Conservation (phyloP, 2,888 invertebrate genomes). For the Trachelus tabidus region DNA sequence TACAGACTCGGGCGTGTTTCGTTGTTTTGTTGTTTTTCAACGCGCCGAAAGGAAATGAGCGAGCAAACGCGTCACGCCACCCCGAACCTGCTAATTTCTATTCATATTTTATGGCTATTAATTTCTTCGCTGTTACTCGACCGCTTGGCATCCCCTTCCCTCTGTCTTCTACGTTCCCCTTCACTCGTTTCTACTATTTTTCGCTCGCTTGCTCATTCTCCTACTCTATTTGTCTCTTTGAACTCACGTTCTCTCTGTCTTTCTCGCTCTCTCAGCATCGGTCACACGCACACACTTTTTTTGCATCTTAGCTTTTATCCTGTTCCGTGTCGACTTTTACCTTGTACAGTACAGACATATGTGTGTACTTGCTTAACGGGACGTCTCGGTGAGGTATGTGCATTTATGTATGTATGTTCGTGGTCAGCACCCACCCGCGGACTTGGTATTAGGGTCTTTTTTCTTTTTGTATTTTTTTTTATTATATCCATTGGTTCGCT, state of each 20-base stretch:
- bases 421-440: not conserved
- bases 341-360: not conserved
- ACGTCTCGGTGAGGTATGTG: not conserved
- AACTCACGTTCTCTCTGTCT: constrained; percentile 14
- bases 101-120: constrained; percentile 68
- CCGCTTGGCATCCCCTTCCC: constrained; percentile 22
- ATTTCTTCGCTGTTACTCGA: constrained; percentile 64
- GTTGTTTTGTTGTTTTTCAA: constrained; percentile 67
- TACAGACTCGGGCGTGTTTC: constrained; percentile 65
- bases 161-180: constrained; percentile 23
- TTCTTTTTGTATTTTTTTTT: not conserved
- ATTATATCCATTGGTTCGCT: not conserved
- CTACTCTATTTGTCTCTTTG: constrained; percentile 7
- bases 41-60: constrained; percentile 67
- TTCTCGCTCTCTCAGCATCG: constrained; percentile 17
- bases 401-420: not conserved
- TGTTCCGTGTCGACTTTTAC: not conserved
- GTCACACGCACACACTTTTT: not conserved
- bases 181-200: constrained; percentile 18
- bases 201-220: constrained; percentile 15
- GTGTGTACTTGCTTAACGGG: not conserved
- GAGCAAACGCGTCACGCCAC: constrained; percentile 67
- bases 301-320: not conserved
- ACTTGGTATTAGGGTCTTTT: not conserved
- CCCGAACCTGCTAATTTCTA: constrained; percentile 67